Evolutionary conservation across 2,797 vertebrate species (phyloP).

Genomic region (Taenioides sp.): DNA sequence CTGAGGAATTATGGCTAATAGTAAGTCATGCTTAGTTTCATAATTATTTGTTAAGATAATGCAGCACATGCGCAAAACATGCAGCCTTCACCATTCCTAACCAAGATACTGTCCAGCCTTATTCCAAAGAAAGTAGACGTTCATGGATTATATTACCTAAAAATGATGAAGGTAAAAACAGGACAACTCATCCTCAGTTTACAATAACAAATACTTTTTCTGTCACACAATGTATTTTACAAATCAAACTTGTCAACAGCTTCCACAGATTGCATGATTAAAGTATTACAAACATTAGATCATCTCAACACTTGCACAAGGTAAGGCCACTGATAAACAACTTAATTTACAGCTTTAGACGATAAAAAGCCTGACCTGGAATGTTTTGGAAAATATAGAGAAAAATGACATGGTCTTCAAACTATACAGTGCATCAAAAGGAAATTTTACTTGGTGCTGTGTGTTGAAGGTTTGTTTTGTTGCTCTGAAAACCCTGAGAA

Average conservation of each 20-base stretch:
- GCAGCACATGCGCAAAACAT: too few relatives aligned
- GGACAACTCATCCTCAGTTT: constrained; percentile 1
- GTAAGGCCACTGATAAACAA: not conserved
- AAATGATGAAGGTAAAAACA: not conserved
- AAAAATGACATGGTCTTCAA: not conserved
- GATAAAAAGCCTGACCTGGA: not conserved
- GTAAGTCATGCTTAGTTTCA: too few relatives aligned
- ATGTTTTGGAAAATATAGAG: constrained; percentile 1
- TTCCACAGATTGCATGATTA: not conserved
- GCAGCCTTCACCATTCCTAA: too few relatives aligned
- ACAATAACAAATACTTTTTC: not conserved
- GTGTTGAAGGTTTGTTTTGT: constrained; percentile 9
- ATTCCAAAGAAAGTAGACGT: not conserved
- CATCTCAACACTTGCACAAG: not conserved
- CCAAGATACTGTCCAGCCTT: not conserved
- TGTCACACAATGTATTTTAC: not conserved
- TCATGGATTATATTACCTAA: not conserved
- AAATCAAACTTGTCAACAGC: not conserved
- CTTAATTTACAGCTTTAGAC: not conserved
- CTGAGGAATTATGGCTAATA: too few relatives aligned
- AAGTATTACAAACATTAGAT: not conserved
- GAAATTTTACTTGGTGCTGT: not conserved
- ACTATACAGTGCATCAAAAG: constrained; percentile 1
- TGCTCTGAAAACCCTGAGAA: constrained; percentile 2
- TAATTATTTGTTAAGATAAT: too few relatives aligned